These are phyloP conservation scores for Diachasmimorpha longicaudata DNA, from an alignment of 1,140 invertebrate genomes.

Conservation along the genomic window DNA sequence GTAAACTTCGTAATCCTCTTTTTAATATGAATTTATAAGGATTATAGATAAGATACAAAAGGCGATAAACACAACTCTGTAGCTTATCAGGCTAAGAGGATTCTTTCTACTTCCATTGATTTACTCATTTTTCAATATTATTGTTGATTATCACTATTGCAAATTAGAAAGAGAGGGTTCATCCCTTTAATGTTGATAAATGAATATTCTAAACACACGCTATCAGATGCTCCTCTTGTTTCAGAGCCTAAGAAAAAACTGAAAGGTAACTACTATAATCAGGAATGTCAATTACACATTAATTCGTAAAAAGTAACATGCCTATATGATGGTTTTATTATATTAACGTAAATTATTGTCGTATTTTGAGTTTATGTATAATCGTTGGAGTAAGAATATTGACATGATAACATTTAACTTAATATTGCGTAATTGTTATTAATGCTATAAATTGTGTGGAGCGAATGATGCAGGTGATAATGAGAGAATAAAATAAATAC, in stretches of 20 bases:
- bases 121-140: too few relatives aligned
- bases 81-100: background rate
- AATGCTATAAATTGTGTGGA: background rate
- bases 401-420: background rate
- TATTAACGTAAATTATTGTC: slow-evolving; percentile 41
- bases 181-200: slow-evolving; percentile 47
- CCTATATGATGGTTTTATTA: slow-evolving; percentile 34
- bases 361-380: slow-evolving; percentile 7
- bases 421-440: background rate
- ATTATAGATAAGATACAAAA: background rate
- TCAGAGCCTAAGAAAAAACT: slow-evolving; percentile 77
- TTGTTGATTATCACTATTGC: background rate
- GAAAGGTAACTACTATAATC: slow-evolving; percentile 67
- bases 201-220: slow-evolving; percentile 62
- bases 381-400: background rate
- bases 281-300: slow-evolving; percentile 40
- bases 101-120: background rate
- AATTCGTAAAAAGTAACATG: slow-evolving; percentile 42
- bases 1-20: slow-evolving; percentile 14
- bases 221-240: slow-evolving; percentile 68
- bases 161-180: background rate
- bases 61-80: background rate
- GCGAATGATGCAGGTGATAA: background rate
- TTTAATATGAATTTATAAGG: slow-evolving; percentile 9
- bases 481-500: background rate